These are phyloP conservation scores for Lepidurus apus DNA, from an alignment of 1,140 invertebrate genomes.

Conservation along the genomic window DNA sequence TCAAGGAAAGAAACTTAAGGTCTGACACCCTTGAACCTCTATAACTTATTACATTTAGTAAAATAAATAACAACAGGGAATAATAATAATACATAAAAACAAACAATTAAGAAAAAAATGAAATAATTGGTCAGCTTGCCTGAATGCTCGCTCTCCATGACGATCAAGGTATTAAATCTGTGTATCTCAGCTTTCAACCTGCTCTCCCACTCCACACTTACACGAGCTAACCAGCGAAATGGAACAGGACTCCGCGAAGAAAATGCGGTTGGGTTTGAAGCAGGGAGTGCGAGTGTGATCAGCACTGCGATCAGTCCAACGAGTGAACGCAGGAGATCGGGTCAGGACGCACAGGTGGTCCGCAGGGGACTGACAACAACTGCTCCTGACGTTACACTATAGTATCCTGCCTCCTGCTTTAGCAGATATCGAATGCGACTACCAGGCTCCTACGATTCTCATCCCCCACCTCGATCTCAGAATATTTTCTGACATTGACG, in stretches of 20 bases:
- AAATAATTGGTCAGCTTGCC: background rate
- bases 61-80: background rate
- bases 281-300: background rate
- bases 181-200: background rate
- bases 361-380: slow-evolving; percentile 2
- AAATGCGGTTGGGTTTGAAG: background rate
- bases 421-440: background rate
- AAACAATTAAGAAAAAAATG: background rate
- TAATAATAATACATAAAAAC: background rate
- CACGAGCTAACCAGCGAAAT: background rate
- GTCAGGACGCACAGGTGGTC: slow-evolving; percentile 20
- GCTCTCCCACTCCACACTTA: background rate
- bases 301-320: background rate
- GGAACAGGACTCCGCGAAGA: background rate
- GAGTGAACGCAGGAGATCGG: slow-evolving; percentile 7
- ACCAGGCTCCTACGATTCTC: background rate
- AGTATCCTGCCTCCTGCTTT: background rate
- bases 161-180: background rate
- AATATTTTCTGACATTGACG: background rate
- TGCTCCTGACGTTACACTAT: slow-evolving; percentile 9
- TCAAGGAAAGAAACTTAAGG: background rate
- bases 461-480: background rate
- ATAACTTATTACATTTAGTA: background rate
- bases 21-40: background rate
- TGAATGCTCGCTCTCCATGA: slow-evolving; percentile 9